Conservation (phyloP, 2,888 invertebrate genomes). For the Rotaria macrura region DNA sequence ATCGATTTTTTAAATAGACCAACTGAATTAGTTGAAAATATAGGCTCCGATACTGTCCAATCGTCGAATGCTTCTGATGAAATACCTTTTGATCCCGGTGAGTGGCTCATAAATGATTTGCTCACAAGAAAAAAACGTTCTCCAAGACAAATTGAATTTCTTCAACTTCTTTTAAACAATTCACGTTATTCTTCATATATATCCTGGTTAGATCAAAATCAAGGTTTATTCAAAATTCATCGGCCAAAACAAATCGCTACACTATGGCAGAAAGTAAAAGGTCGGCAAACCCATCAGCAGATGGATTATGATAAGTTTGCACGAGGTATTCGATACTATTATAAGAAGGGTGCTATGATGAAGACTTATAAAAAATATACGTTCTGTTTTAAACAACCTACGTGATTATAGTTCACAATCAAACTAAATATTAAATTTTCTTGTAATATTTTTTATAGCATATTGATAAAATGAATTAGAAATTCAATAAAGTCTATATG, state of each 20-base stretch:
- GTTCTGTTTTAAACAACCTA: background rate
- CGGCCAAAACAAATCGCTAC: background rate
- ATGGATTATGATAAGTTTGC: background rate
- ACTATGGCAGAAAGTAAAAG: background rate
- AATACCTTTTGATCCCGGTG: background rate
- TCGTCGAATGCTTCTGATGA: background rate
- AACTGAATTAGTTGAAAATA: no score
- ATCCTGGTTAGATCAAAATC: background rate
- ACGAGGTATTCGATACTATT: background rate
- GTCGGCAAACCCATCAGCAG: background rate
- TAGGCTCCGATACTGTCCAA: no score
- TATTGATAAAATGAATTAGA: no score
- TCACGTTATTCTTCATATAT: background rate
- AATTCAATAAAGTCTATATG: no score
- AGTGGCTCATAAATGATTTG: background rate
- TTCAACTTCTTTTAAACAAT: background rate
- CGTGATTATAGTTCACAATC: no score
- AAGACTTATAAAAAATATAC: background rate
- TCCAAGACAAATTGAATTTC: background rate
- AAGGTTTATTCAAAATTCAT: background rate
- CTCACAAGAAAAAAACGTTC: background rate
- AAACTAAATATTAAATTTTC: background rate
- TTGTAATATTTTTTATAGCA: background rate
- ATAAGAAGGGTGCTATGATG: background rate
- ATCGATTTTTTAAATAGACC: no score